Evolutionary conservation across 2,113 vertebrate genomes (phyloP).

Genomic region (Sebastes schlegelii): DNA sequence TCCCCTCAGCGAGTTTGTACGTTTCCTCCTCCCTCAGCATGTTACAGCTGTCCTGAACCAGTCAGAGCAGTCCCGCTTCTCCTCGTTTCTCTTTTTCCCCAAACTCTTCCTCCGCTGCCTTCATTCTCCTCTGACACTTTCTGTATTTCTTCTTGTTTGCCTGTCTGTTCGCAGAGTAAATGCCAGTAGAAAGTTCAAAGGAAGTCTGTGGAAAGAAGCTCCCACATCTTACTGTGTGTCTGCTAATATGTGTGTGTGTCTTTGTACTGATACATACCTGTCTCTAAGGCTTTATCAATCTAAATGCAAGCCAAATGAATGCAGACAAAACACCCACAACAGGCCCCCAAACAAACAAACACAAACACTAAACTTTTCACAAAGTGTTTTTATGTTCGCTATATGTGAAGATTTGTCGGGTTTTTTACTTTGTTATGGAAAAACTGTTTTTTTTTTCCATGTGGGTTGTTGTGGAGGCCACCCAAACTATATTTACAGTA

Average conservation of each 20-base stretch:
- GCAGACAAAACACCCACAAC: conserved; percentile 41
- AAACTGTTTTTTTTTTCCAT: conserved; percentile 6
- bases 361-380: conserved; percentile 1
- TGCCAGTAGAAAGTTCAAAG: conserved; percentile 55
- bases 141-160: conserved; percentile 30
- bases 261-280: conserved; percentile 34
- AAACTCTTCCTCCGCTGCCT: conserved; percentile 22
- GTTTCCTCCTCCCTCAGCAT: conserved; percentile 23
- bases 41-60: conserved; percentile 29
- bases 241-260: conserved; percentile 20
- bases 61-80: conserved; percentile 17
- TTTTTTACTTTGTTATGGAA: conserved; percentile 22
- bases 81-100: background rate
- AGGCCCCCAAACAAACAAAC: conserved; percentile 7
- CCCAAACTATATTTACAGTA: conserved; percentile 31
- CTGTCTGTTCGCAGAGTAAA: conserved; percentile 42
- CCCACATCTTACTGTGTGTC: conserved; percentile 25
- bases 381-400: conserved; percentile 25
- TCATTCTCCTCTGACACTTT: conserved; percentile 35
- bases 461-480: conserved; percentile 38
- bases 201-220: conserved; percentile 40
- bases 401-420: background rate
- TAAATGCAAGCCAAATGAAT: conserved; percentile 64
- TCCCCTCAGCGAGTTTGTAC: conserved; percentile 26
- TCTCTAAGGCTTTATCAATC: conserved; percentile 52